These are phyloP conservation scores for Dendrocincla tyrannina DNA, from an alignment of 2,797 vertebrate species.

Conservation along the genomic window DNA sequence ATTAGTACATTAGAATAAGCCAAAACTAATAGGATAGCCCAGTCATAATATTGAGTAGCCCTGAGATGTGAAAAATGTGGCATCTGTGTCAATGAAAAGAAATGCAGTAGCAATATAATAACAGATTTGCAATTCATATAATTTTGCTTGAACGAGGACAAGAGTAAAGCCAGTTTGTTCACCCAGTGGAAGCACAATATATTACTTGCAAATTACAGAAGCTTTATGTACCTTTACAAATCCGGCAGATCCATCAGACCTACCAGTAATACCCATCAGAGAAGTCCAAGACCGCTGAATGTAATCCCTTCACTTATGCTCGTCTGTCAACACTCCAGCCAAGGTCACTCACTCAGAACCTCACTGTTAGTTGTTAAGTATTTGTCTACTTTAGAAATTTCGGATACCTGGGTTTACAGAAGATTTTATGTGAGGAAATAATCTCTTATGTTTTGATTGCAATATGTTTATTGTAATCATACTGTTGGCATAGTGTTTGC, in stretches of 20 bases:
- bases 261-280: background rate
- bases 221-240: background rate
- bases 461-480: background rate
- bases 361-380: background rate
- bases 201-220: background rate
- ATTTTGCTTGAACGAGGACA: background rate
- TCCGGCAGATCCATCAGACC: background rate
- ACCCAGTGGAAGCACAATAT: background rate
- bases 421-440: background rate
- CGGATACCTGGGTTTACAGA: background rate
- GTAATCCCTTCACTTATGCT: background rate
- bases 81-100: background rate
- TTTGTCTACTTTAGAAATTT: background rate
- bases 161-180: background rate
- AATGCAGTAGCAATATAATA: background rate
- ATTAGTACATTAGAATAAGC: background rate
- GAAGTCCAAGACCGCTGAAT: background rate
- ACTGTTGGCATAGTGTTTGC: background rate
- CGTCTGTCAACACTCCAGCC: background rate
- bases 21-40: background rate
- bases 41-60: background rate
- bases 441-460: background rate
- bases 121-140: background rate
- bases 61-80: background rate
- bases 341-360: background rate